Evolutionary conservation across 2,888 invertebrate species (phyloP).

Genomic region (Philereme vetulata): DNA sequence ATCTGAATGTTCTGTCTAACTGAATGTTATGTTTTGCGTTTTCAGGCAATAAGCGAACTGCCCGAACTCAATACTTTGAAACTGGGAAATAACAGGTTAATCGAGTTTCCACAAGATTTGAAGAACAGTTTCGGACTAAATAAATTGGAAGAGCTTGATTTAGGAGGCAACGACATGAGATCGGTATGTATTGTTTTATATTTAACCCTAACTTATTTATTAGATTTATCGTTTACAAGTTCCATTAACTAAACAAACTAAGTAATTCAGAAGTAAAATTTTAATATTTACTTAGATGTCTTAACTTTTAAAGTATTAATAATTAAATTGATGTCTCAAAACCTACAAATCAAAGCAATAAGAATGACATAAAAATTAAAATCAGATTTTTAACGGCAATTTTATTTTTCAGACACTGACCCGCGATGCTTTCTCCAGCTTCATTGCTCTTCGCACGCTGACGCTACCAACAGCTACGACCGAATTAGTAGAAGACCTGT

Average conservation of each 20-base stretch:
- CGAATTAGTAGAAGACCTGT: conserved; percentile 60
- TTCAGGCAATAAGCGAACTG: conserved; percentile 75
- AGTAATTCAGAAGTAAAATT: too few species aligned
- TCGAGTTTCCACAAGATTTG: conserved; percentile 72
- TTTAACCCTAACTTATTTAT: background rate
- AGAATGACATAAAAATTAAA: background rate
- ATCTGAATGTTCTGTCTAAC: background rate
- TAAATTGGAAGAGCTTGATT: conserved; percentile 70
- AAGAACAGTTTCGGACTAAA: conserved; percentile 66
- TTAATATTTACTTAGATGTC: too few species aligned
- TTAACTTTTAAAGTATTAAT: too few species aligned
- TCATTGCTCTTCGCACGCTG: conserved; percentile 61
- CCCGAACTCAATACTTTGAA: conserved; percentile 61
- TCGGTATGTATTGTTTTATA: conserved; percentile 53
- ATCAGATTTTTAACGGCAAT: conserved; percentile 2
- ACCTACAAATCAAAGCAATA: too few species aligned
- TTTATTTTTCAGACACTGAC: conserved; percentile 61
- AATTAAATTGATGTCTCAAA: too few species aligned
- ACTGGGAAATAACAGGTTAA: conserved; percentile 70
- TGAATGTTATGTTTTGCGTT: conserved; percentile 27
- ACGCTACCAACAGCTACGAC: conserved; percentile 58
- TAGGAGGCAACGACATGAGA: conserved; percentile 78
- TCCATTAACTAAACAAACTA: conserved; percentile 8
- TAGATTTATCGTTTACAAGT: background rate
- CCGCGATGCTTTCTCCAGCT: conserved; percentile 61